phyloP scores from a whole-genome alignment of 2,888 invertebrate genomes.

The Nomada flava region DNA sequence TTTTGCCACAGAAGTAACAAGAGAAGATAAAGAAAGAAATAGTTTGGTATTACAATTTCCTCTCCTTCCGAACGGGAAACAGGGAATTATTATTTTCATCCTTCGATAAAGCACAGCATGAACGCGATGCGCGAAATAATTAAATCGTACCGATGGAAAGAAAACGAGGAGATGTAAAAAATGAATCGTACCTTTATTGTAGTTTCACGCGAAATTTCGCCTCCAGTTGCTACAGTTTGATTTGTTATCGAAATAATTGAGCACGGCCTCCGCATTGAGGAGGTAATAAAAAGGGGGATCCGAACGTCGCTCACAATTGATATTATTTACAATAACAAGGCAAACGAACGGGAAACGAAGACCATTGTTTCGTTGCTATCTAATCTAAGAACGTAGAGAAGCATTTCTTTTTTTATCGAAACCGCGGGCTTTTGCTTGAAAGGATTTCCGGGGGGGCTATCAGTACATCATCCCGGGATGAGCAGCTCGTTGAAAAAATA shows the following conservation, averaged over 20 bases:
- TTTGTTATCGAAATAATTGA: conserved; percentile 45
- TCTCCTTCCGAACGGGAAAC: too few species aligned
- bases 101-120: too few species aligned
- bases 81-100: too few species aligned
- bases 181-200: conserved; percentile 59
- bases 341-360: conserved; percentile 34
- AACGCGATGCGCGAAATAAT: too few species aligned
- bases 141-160: not conserved
- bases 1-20: too few species aligned
- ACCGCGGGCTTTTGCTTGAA: conserved; percentile 4
- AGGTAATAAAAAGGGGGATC: not conserved
- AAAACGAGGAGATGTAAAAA: conserved; percentile 30
- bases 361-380: conserved; percentile 43
- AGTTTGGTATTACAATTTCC: too few species aligned
- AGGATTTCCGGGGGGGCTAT: conserved; percentile 69
- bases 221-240: conserved; percentile 28
- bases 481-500: conserved; percentile 94
- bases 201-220: conserved; percentile 36
- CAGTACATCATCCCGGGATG: conserved; percentile 97
- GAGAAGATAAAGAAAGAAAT: too few species aligned
- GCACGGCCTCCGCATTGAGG: conserved; percentile 1
- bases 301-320: conserved; percentile 19
- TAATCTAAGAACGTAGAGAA: conserved; percentile 52
- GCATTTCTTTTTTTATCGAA: conserved; percentile 28
- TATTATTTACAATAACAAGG: conserved; percentile 59